A percentile compares a stretch with the other conserved stretches of the same genome.
Evolutionary conservation across 2,888 invertebrate species (phyloP).

Genomic region (Scaptomyza cyrtandrae): DNA sequence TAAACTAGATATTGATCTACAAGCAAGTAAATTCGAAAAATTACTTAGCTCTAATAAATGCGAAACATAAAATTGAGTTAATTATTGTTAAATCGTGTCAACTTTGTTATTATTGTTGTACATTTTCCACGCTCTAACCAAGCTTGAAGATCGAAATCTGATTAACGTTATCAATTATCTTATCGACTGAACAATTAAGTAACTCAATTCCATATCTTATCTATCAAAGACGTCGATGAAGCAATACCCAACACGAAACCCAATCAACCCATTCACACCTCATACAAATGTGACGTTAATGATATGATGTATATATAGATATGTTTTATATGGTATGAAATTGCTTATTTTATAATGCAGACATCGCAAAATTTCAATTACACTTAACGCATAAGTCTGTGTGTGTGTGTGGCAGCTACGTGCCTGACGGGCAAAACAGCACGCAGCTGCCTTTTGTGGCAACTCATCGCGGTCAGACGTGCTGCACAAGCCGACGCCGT

Average conservation of each 20-base stretch:
- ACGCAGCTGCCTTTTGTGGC: constrained; percentile 29
- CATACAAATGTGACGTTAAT: no score
- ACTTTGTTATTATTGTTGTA: no score
- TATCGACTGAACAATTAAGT: constrained; percentile 1
- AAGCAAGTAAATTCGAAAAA: neutral
- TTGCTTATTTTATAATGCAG: constrained; percentile 30
- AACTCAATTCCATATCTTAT: neutral
- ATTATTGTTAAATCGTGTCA: no score
- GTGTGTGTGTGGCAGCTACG: constrained; percentile 20
- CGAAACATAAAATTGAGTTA: no score
- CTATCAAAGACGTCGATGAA: neutral
- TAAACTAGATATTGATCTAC: constrained; percentile 25
- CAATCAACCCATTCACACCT: no score
- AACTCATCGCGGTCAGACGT: constrained; percentile 1
- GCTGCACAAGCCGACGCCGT: constrained; percentile 1
- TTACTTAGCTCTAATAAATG: no score
- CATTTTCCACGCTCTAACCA: neutral
- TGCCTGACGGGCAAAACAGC: constrained; percentile 8
- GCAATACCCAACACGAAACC: no score
- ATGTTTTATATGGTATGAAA: constrained; percentile 4
- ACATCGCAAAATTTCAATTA: constrained; percentile 32
- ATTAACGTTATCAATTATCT: constrained; percentile 4
- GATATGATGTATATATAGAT: no score
- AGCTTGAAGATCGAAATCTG: neutral
- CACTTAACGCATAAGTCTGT: constrained; percentile 7